Evolutionary conservation across 2,797 vertebrate genomes (phyloP), one percentile per base, ranked within the genome.

Genomic region (Lepidocolaptes lacrymiger): DNA sequence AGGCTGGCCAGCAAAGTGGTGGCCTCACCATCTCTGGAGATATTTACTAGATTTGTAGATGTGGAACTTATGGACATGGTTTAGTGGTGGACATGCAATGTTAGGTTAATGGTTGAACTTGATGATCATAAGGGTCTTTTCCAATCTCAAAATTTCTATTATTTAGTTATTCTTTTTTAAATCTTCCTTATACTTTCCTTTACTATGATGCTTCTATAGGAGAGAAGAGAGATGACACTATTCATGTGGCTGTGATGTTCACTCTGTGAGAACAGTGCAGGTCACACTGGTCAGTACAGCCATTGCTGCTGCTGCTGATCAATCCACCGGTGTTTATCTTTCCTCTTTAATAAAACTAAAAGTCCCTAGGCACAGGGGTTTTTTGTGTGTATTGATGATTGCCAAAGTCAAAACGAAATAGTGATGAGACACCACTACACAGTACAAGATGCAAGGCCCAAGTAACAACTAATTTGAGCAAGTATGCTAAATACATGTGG

Each of bases 181-280:
- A n/a, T 44, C 27, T 72, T 68, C 16, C 5, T 68, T 44, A 10
- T 27, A 16, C 28, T 85, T 87, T 46, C 37, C 20, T 78, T 55
- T 73, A 10, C 44, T 73, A 20, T 52, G 51, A 30, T 52, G 4
- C 6, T 78, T 52, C 28, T 51, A 3, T 23, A 15, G 22, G 32
- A 79, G 11, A 72, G 21, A 78, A 64, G 21, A 71, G 16, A 0
- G 1, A 58, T 69, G 30, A 32, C 0, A 0, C 26, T 74, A 28
- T 37, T 80, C n/a, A 16, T 30, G 44, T 0, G 0, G 34, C 27
- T 84, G n/a, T 0, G 0, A 26, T 2, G 8, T 56, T 79, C 48
- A 43, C 34, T 43, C 24, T 20, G 5, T 52, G 43, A 56, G 41
- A 73, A n/a, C 1, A 0, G 34, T 67, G 54, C 22, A 44, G 54